A percentile compares a stretch with the other conserved stretches of the same genome.
These are phyloP conservation scores for pig (Sus scrofa) DNA, from an alignment of 2,113 vertebrate species.

Conservation along the genomic window T2T-Sscrofa CM000817.6:174375001-174375500, in stretches of 20 bases:
- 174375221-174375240: background rate
- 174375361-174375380: background rate
- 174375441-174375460: background rate
- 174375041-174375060: background rate
- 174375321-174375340: background rate
- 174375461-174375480: background rate
- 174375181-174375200: background rate
- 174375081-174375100: background rate
- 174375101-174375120: background rate
- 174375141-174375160: background rate
- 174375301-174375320: background rate
- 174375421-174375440: background rate
- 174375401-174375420: background rate
- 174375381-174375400: background rate
- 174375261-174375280: background rate
- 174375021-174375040: background rate
- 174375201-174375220: background rate
- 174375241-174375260: background rate
- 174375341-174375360: background rate
- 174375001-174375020: conserved; percentile 59
- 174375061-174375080: background rate
- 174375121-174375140: no score
- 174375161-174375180: conserved; percentile 30
- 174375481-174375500: fast-evolving
- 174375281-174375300: background rate